phyloP scores from a whole-genome alignment of 2,113 vertebrate species.

The Takifugu flavidus region DNA sequence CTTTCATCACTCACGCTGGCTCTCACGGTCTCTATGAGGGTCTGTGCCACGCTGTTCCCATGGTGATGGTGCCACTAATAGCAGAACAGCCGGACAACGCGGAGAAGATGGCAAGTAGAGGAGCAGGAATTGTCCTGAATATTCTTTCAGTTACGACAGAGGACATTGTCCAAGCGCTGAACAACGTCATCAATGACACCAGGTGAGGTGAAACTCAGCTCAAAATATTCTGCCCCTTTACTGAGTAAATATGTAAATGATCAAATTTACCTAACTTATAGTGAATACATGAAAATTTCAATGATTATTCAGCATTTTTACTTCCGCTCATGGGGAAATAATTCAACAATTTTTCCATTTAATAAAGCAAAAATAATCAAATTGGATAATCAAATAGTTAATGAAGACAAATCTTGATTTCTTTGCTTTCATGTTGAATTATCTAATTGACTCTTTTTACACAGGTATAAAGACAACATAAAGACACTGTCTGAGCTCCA shows the following conservation, averaged over 20 bases:
- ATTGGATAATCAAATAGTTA: background rate
- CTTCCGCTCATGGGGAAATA: too few relatives aligned
- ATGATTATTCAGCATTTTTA: too few relatives aligned
- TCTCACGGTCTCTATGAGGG: conserved; percentile 89
- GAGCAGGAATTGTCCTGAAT: conserved; percentile 79
- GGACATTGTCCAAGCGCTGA: conserved; percentile 76
- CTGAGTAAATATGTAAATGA: too few relatives aligned
- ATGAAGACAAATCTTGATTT: too few relatives aligned
- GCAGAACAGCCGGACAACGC: conserved; percentile 91
- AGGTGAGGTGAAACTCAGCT: conserved; percentile 70
- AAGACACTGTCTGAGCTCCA: conserved; percentile 83
- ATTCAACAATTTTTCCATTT: background rate
- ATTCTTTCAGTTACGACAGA: conserved; percentile 78
- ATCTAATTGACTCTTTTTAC: conserved; percentile 4
- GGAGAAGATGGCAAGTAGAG: conserved; percentile 73
- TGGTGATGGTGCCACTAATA: conserved; percentile 85
- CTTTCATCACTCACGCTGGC: conserved; percentile 91
- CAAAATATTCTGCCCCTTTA: background rate
- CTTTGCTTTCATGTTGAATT: background rate
- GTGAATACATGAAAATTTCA: too few relatives aligned
- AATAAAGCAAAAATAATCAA: too few relatives aligned
- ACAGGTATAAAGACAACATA: conserved; percentile 87
- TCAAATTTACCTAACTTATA: too few relatives aligned
- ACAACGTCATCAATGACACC: conserved; percentile 81
- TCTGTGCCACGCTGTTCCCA: conserved; percentile 87